Percentiles rank a stretch among this genome's conserved stretches.
phyloP scores from a whole-genome alignment of 2,113 vertebrate species.

The Propithecus coquereli region DNA sequence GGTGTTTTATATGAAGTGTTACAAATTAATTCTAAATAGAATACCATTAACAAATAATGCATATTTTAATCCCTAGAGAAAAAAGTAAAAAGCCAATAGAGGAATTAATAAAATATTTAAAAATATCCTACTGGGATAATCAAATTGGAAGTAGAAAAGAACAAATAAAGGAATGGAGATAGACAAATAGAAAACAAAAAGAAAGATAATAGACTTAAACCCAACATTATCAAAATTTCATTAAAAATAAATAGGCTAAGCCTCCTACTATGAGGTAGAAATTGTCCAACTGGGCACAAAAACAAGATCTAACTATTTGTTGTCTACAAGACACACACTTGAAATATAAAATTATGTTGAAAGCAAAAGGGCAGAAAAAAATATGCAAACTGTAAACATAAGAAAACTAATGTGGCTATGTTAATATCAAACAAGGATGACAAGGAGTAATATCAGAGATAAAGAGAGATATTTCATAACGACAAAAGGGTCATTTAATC shows the following conservation, averaged over 20 bases:
- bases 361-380: not conserved
- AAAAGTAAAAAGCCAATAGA: not conserved
- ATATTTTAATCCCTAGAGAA: not conserved
- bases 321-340: not conserved
- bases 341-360: not conserved
- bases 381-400: not conserved
- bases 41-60: not conserved
- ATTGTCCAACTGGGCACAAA: not conserved
- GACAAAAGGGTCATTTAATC: not conserved
- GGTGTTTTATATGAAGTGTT: not conserved
- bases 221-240: not conserved
- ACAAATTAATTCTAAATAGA: constrained; percentile 10
- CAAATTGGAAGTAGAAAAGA: constrained; percentile 1
- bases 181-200: not conserved
- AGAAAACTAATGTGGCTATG: not conserved
- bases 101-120: not conserved
- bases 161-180: not conserved
- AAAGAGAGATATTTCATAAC: not conserved
- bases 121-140: not conserved
- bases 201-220: not conserved
- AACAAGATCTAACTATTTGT: not conserved
- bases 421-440: not conserved
- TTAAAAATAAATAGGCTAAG: not conserved
- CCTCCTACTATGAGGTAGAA: not conserved
- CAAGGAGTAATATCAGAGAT: not conserved